Evolutionary conservation across 2,888 invertebrate species (phyloP), one percentile per base, ranked within the genome.

Genomic region (Petrolisthes cinctipes): DNA sequence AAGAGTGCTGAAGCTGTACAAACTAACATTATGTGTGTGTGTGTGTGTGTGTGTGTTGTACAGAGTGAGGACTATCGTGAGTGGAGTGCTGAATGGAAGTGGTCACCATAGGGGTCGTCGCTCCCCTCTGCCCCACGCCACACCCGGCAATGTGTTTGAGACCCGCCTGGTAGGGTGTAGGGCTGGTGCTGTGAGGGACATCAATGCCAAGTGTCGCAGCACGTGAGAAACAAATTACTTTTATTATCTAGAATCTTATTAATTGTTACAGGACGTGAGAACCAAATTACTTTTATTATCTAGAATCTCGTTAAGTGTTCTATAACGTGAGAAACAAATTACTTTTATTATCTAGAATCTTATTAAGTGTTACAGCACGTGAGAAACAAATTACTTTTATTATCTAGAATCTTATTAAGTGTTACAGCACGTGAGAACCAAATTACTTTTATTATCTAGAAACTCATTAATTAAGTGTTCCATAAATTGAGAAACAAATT

Each of bases 101-200:
- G n/a, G 23, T 37, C 80, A 75, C 75, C 87, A 68, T 14, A 68
- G 86, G 73, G 73, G 84, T 11, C 85, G 88, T 1, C 87, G 90
- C 23, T 81, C 89, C 20, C 85, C 87, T 4, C 85, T 87, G 37
- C 90, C 89, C 17, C 87, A 89, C 83, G 86, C 90, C 76, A 76
- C 90, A 6, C 90, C 90, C 5, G 89, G 86, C 37, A 90, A 89
- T 51, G 90, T 90, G n/a, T 88, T 89, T 56, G 89, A 90, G 83
- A 85, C 89, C n/a, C 76, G 89, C 23, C 78, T 90, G 54, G 87
- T 89, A 9, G 87, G 86, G 0, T 90, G 90, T 66, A 76, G 90
- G 17, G 89, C 86, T 0, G 90, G 90, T 6, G 90, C 87, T 11
- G 66, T 68, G 9, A 85, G 85, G 57, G 90, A 89, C 76, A 83